Base-by-base conservation (phyloP, 2,888 invertebrate genomes). In the Drosophila incognita region DNA sequence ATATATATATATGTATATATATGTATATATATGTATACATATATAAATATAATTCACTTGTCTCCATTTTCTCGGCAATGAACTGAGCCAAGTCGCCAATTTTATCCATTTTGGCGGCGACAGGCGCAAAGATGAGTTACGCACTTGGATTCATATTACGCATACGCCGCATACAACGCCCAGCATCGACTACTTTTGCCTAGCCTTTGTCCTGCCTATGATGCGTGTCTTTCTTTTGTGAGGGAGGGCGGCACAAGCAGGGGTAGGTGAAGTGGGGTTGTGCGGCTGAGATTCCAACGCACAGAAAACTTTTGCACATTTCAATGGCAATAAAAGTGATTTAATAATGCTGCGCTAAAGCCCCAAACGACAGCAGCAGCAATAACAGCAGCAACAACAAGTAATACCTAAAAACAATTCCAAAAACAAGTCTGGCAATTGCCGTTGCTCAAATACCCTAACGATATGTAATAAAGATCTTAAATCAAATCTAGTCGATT, bases 321-420 rank as follows among this genome's bases (percentile, higher is more conserved):
- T 87, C 89, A 85, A 82, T 85, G 87, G 89, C 85, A 82, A 87
- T 89, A 89, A 87, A 87, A 87, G 89, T 87, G 87, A 87, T 87
- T 87, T 87, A 87, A 87, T 87, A 87, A 87, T 78, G 85, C 82
- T 65, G 70, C 74, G 61, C 54, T 69, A 79, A 76, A 58, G 65
- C 79, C 79, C 60, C 75, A 64, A 78, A 76, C 74, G 76, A 76
- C 76, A 73, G 73, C 73, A 61, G 35, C 70, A 52, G 57, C 69
- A 69, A 61, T 31, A 69, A 65, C 48, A 61, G 35, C 49, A 49
- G 15, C 46, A 65, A 60, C 69, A 74, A 61, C 49, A 65, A 46
- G 24, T 36, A 51, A 53, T 49, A 31, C 46, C 52, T 36, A n/a
- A 36, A 61, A 58, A 33, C 24, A 24, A 35, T 53, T 13, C 27